phyloP scores from a whole-genome alignment of 2,113 vertebrate genomes.

The Cyprinodon brontotheroides region DNA sequence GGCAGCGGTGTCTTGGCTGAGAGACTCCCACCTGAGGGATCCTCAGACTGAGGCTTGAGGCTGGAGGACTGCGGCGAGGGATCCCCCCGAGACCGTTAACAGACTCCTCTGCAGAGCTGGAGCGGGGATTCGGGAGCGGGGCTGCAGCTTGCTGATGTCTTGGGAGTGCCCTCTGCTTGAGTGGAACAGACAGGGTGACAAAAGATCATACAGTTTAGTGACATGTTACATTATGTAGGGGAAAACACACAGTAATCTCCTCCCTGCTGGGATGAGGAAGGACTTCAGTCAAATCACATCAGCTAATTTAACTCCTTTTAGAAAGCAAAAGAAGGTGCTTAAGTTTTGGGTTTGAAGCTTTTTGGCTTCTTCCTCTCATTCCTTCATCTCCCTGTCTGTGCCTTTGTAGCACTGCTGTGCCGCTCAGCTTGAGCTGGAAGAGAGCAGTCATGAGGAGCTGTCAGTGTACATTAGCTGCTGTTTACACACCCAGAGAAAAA shows the following conservation, averaged over 20 bases:
- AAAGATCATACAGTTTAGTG: constrained; percentile 36
- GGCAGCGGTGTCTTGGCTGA: constrained; percentile 86
- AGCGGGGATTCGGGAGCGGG: constrained; percentile 93
- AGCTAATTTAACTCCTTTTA: constrained; percentile 63
- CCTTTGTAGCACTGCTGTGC: constrained; percentile 72
- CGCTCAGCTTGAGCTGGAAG: constrained; percentile 90
- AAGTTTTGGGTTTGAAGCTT: constrained; percentile 72
- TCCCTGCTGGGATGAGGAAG: constrained; percentile 38
- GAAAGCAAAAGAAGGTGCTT: constrained; percentile 69
- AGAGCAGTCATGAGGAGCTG: constrained; percentile 97
- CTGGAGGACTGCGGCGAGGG: constrained; percentile 83
- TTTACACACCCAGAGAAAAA: constrained; percentile 93
- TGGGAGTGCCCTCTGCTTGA: constrained; percentile 90
- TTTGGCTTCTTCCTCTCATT: constrained; percentile 67
- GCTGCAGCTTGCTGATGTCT: constrained; percentile 95
- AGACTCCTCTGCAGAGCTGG: constrained; percentile 90
- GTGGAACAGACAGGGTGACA: constrained; percentile 44
- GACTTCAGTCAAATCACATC: constrained; percentile 56
- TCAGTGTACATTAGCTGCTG: constrained; percentile 97
- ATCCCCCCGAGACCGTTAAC: constrained; percentile 85
- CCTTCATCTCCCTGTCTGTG: constrained; percentile 75
- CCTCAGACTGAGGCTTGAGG: constrained; percentile 82
- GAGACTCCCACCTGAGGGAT: constrained; percentile 84
- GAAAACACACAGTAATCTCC: constrained; percentile 31
- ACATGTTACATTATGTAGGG: constrained; percentile 9